phyloP scores from a whole-genome alignment of 2,797 vertebrate species.

The Psittacula derbiana region DNA sequence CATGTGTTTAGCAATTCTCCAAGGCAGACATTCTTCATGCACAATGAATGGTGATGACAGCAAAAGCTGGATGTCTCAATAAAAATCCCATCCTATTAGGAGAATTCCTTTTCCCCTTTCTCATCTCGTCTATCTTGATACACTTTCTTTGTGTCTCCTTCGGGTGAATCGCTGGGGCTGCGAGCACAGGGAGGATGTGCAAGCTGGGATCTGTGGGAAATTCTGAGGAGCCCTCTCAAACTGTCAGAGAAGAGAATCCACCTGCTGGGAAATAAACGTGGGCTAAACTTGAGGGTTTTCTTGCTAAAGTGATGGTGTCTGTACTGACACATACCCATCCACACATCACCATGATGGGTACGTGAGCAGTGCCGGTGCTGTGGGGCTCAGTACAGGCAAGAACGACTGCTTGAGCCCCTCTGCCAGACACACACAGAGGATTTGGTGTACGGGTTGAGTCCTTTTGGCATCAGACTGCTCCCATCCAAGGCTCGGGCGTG shows the following conservation, averaged over 20 bases:
- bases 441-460: rapidly evolving
- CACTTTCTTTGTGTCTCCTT: neutral
- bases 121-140: rapidly evolving
- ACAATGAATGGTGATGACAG: neutral
- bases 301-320: neutral
- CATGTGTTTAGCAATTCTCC: neutral
- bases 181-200: neutral
- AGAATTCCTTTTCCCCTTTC: neutral
- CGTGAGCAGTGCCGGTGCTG: rapidly evolving
- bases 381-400: neutral
- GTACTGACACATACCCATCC: rapidly evolving
- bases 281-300: neutral
- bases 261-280: neutral
- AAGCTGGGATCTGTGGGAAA: neutral
- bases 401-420: rapidly evolving
- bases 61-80: neutral
- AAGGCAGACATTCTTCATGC: neutral
- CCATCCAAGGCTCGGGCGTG: neutral
- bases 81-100: neutral
- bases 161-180: neutral
- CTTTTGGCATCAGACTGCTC: neutral
- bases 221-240: neutral
- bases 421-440: rapidly evolving
- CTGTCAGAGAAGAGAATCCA: neutral
- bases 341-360: rapidly evolving